A percentile compares a stretch with the other conserved stretches of the same genome.
Evolutionary conservation across 2,888 invertebrate genomes (phyloP).

Genomic region (Malthinus seriepunctatus): DNA sequence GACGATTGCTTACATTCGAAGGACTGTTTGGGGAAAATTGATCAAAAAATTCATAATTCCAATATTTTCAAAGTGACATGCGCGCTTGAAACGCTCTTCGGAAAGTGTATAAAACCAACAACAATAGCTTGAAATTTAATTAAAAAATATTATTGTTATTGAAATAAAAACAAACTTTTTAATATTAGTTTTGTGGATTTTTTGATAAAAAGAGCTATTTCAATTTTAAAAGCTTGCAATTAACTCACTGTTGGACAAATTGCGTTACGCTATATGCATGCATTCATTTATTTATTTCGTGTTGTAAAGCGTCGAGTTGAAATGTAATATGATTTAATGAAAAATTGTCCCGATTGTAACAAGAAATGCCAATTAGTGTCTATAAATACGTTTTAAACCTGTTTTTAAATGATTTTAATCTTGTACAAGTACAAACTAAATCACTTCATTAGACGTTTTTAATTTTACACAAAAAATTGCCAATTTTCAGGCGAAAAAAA

Average conservation of each 20-base stretch:
- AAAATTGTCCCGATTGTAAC: background rate
- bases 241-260: slow-evolving; percentile 6
- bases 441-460: too few species aligned
- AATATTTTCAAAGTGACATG: too few species aligned
- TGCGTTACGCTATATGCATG: slow-evolving; percentile 10
- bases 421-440: too few species aligned
- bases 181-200: slow-evolving; percentile 8
- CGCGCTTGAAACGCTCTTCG: too few species aligned
- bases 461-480: too few species aligned
- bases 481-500: too few species aligned
- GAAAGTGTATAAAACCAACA: background rate
- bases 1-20: too few species aligned
- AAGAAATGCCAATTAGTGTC: too few species aligned
- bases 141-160: background rate
- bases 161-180: background rate
- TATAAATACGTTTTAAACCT: too few species aligned
- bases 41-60: too few species aligned
- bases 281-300: slow-evolving; percentile 7
- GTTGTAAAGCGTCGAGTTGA: slow-evolving; percentile 6
- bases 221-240: slow-evolving; percentile 10
- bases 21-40: too few species aligned
- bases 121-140: background rate
- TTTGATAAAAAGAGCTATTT: slow-evolving; percentile 7
- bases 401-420: too few species aligned
- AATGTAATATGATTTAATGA: slow-evolving; percentile 10